Base-by-base conservation (phyloP, 2,888 invertebrate genomes). In the Scrobipalpa atriplicella region DNA sequence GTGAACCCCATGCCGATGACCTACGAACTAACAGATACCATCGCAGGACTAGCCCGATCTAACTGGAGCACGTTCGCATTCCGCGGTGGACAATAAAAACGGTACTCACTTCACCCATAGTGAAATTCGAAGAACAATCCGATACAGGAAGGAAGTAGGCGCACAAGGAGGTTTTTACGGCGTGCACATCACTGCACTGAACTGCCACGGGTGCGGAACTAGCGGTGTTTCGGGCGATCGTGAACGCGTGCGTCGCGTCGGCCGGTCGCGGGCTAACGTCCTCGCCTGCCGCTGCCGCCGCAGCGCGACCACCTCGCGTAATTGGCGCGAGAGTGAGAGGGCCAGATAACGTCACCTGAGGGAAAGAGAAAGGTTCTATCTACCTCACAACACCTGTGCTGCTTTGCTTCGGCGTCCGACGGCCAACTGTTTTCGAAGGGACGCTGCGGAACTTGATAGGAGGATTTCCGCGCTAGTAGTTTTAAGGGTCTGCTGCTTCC, bases 31-130 rank as follows among this genome's bases (percentile, higher is more conserved):
- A 75, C 73, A 80, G 84, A 83, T 82, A 79, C 80, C 75, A 83
- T 80, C 83, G 75, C 79, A 82, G 84, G 80, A 81, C 78, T 78
- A 78, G 18, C 69, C 76, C 78, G 76, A 77, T 78, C 76, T 73
- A 85, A 87, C 82, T 85, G 76, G 86, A 86, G 79, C 86, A 84
- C 75, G 72, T 61, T 77, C 81, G 83, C 83, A 84, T 85, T 84
- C 83, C 81, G 67, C 39, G 72, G 74, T 41, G 68, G 69, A 75
- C 71, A 73, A 75, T 68, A 72, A 67, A 69, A 71, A 69, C 72
- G 70, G 73, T 87, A 92, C 92, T 92, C 80, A 92, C 92, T 86
- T 92, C 92, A 78, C 87, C 85, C 92, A 92, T 92, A 69, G 76
- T 85, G 82, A 78, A 75, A 79, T 73, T 75, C 73, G 74, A 78